Base-by-base conservation (phyloP, 2,113 vertebrate species). In the human region DNA sequence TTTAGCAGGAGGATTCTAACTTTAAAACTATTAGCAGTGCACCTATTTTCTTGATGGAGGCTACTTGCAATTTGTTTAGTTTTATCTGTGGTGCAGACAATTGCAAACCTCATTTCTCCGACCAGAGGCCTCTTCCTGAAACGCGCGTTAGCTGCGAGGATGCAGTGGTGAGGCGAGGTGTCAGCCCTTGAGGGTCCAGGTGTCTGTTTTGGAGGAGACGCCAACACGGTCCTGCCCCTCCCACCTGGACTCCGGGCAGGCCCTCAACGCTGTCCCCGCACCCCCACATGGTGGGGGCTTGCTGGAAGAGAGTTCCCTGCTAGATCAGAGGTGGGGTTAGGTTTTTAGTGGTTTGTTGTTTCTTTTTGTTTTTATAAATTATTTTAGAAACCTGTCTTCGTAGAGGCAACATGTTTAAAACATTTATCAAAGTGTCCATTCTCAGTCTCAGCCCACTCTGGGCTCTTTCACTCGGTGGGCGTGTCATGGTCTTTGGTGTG, bases 61-160 rank as follows among this genome's bases (percentile, higher is more conserved):
- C 30, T 14, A 57, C 16, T 25, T 48, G 23, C 43, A 9, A 2
- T 23, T 22, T 45, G 10, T 59, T 38, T 9, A 35, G 75, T 9
- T 55, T 72, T 22, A 23, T 43, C 20, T 55, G 8, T 35, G n/a
- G 72, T 14, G 43, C n/a, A 16, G 35, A 3, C 5, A 22, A 20
- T 22, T 0, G 2, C 8, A 57, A 38, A 35, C 38, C 27, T 23
- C 3, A 5, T 48, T 61, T 40, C 75, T 48, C 75, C 5, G 9
- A 3, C 32, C 25, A 18, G 18, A 45, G 73, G 20, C 79, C 23
- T 55, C 43, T 40, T 27, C 17, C 40, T 4, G 8, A n/a, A 40
- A 27, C 27, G 16, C 2, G 0, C 3, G 2, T 22, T 40, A 23
- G 5, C 40, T 12, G 2, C 16, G 13, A 2, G 9, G 17, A 10